These are phyloP conservation scores for Drosophila persimilis DNA, from an alignment of 1,140 invertebrate genomes.

Conservation along the genomic window DNA sequence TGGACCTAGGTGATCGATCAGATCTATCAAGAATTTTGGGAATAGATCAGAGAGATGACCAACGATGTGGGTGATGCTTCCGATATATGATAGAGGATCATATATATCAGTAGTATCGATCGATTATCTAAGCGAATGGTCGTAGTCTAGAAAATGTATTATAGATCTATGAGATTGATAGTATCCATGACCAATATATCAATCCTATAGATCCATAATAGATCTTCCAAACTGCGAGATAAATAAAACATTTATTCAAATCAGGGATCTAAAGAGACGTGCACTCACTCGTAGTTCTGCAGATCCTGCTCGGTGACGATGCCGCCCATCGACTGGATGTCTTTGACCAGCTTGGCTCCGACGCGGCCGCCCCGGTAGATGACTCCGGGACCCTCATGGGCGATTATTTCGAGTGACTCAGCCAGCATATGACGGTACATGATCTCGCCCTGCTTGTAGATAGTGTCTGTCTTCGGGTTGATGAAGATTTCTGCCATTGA, in stretches of 20 bases:
- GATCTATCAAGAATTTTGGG: not conserved
- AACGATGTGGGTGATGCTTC: not conserved
- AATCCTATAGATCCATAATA: no score
- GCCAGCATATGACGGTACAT: slow-evolving; percentile 89
- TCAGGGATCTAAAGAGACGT: no score
- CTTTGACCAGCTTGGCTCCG: slow-evolving; percentile 86
- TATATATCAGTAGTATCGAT: no score
- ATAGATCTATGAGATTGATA: no score
- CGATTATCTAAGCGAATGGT: no score
- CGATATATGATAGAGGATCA: no score
- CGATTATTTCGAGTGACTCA: slow-evolving; percentile 89
- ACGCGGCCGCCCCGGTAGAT: slow-evolving; percentile 89
- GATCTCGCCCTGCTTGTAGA: slow-evolving; percentile 87
- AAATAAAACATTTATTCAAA: no score
- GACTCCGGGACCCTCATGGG: slow-evolving; percentile 86
- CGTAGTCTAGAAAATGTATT: no score
- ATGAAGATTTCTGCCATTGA: slow-evolving; percentile 87
- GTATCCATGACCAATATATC: no score
- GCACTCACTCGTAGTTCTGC: slow-evolving; percentile 84
- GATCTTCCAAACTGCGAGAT: no score
- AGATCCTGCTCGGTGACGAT: slow-evolving; percentile 92
- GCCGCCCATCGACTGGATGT: slow-evolving; percentile 88
- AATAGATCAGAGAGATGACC: no score
- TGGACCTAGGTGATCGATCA: no score
- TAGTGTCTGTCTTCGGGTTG: slow-evolving; percentile 86